phyloP scores from a whole-genome alignment of 2,888 invertebrate species.

The Phengaris arion region DNA sequence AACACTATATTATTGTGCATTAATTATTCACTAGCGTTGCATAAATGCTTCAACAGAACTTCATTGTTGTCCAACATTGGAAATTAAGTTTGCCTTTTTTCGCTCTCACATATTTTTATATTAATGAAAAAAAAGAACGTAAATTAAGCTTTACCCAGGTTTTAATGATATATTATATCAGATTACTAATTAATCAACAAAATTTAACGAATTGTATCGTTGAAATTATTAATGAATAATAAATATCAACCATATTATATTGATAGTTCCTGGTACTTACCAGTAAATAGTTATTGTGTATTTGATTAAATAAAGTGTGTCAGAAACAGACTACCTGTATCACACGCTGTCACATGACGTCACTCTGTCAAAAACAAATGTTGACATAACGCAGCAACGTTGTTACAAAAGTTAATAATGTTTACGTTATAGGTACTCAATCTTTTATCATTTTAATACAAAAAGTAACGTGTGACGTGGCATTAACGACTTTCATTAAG shows the following conservation, averaged over 20 bases:
- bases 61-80: conserved; percentile 37
- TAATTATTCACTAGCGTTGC: conserved; percentile 45
- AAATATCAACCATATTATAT: neutral
- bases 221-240: neutral
- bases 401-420: conserved; percentile 25
- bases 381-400: conserved; percentile 7
- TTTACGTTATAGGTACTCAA: neutral
- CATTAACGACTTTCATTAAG: neutral
- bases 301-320: neutral
- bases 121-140: conserved; percentile 30
- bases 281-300: neutral
- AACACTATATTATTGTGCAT: conserved; percentile 28
- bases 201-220: neutral
- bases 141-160: neutral
- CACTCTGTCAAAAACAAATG: conserved; percentile 7
- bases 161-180: neutral
- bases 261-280: neutral
- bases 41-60: conserved; percentile 34
- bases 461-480: neutral
- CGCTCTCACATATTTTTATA: conserved; percentile 37
- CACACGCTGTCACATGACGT: neutral
- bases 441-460: conserved; percentile 14
- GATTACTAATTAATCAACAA: neutral
- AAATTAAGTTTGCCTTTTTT: conserved; percentile 35
- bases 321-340: neutral